Base-by-base conservation (phyloP, 2,888 invertebrate genomes). In the Plebejus melissa region DNA sequence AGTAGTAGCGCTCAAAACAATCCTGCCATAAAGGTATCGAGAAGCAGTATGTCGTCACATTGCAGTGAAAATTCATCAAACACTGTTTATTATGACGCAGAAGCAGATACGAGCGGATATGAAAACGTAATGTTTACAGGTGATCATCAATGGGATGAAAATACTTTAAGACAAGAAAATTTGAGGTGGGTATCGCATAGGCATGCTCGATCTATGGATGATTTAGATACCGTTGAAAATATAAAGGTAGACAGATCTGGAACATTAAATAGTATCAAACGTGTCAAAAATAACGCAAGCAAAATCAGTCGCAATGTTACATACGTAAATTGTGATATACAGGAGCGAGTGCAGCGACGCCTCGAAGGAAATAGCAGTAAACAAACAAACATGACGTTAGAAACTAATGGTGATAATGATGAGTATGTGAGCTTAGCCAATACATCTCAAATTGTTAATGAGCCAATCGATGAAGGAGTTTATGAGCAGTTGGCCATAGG, bases 131-230 rank as follows among this genome's bases (percentile, higher is more conserved):
- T 88, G 60, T 91, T 90, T 77, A 94, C 95, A 82, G 96, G 96
- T 74, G 96, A 96, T 82, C 95, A 96, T 85, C 94, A 96, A 60
- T 97, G 97, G 97, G 97, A 97, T 83, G 97, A 97, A 88, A 97
- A 97, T 88, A 91, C 95, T 7, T 90, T 97, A 50, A 97, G 97
- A 97, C 94, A 96, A 76, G 97, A 97, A 83, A 96, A 96, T 82
- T 90, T 97, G 74, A 94, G 97, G 78, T 94, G 96, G 78, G 97
- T 97, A 0, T 97, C 97, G 78, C 95, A 97, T 81, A 94, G 97
- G 58, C 97, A 97, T 83, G 97, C 97, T 0, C 94, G 97, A 75
- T 97, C 97, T 0, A 93, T 97, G 90, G 97, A 98, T 82, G 97
- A 97, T 87, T 94, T 98, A 76, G 97, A 97, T 80, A 83, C 88